Percentiles rank a stretch among this genome's conserved stretches.
Conservation (phyloP, 2,113 vertebrate genomes). For the Podocnemis expansa region DNA sequence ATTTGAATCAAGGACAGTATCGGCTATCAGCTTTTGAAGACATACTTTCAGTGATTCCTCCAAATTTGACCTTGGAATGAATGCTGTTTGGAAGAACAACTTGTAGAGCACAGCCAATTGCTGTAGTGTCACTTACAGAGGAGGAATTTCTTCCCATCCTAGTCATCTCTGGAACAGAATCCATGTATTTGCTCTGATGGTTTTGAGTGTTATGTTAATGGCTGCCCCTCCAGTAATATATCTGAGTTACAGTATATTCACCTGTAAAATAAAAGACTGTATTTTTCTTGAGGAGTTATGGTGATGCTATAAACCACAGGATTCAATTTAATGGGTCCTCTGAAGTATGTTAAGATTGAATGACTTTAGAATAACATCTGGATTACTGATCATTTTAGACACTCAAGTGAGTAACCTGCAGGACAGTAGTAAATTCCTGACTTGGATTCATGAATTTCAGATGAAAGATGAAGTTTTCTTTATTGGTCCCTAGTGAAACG, state of each 20-base stretch:
- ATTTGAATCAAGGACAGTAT: not conserved
- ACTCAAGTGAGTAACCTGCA: not conserved
- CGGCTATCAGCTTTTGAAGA: not conserved
- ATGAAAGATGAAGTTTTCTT: not conserved
- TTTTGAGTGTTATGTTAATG: constrained; percentile 35
- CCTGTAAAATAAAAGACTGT: constrained; percentile 28
- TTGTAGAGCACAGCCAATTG: constrained; percentile 40
- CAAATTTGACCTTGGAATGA: constrained; percentile 24
- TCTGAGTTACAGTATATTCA: constrained; percentile 41
- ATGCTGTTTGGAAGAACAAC: constrained; percentile 21
- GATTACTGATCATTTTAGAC: not conserved
- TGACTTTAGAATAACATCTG: not conserved
- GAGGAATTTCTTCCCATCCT: constrained; percentile 36
- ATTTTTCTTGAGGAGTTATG: constrained; percentile 55
- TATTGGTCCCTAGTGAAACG: constrained; percentile 11
- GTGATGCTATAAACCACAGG: constrained; percentile 56
- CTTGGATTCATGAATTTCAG: constrained; percentile 9
- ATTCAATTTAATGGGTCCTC: constrained; percentile 17
- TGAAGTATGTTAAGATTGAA: constrained; percentile 31
- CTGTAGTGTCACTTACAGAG: constrained; percentile 33
- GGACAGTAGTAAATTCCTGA: not conserved
- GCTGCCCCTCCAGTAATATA: constrained; percentile 21
- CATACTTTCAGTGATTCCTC: constrained; percentile 28
- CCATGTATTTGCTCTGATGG: constrained; percentile 40
- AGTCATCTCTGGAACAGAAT: constrained; percentile 28